Evolutionary conservation across 2,888 invertebrate species (phyloP).

Genomic region (Temnothorax unifasciatus): DNA sequence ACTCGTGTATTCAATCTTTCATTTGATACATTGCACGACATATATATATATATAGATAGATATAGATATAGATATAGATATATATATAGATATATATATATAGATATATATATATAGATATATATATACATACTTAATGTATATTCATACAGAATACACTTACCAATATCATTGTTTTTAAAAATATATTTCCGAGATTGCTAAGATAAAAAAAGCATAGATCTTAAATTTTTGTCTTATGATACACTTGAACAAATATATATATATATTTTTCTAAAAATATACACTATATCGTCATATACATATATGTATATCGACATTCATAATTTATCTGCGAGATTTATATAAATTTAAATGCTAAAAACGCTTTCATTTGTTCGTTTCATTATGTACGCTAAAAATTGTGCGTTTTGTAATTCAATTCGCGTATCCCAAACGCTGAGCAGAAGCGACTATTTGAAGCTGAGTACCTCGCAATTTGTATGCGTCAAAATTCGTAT

Average conservation of each 20-base stretch:
- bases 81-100: no score
- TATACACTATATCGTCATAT: background rate
- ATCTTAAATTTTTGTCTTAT: background rate
- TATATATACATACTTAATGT: no score
- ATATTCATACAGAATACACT: background rate
- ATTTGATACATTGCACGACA: background rate
- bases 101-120: no score
- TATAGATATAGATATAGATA: no score
- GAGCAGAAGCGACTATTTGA: background rate
- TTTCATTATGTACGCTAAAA: background rate
- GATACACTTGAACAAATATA: background rate
- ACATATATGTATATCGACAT: background rate
- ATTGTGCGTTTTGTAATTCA: background rate
- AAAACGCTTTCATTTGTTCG: background rate
- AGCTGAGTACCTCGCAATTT: background rate
- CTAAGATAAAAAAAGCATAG: background rate
- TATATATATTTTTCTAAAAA: background rate
- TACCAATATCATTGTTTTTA: background rate
- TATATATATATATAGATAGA: no score
- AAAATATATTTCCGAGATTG: background rate
- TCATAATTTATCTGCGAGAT: background rate
- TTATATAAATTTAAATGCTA: constrained; percentile 25
- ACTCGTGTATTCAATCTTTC: background rate
- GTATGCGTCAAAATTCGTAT: background rate
- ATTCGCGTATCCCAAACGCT: background rate